A percentile compares a stretch with the other conserved stretches of the same genome.
These are phyloP conservation scores for Notamacropus eugenii DNA, from an alignment of 2,797 vertebrate species.

Conservation along the genomic window DNA sequence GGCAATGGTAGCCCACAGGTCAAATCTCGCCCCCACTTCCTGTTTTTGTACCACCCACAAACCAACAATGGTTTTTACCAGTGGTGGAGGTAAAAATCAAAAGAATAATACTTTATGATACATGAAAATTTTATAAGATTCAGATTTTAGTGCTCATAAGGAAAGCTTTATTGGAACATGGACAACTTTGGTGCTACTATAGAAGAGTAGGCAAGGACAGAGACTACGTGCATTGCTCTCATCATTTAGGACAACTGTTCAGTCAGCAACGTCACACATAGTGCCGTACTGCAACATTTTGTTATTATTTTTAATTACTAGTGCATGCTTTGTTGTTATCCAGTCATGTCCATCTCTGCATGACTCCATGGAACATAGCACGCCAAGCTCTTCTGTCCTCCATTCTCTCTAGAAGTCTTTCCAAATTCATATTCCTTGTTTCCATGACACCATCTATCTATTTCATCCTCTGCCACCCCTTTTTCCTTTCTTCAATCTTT, in stretches of 20 bases:
- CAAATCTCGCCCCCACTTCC: background rate
- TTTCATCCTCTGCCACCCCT: background rate
- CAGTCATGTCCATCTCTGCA: too few relatives aligned
- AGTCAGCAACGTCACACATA: background rate
- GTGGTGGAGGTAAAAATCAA: background rate
- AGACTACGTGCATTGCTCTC: background rate
- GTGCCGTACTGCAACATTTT: background rate
- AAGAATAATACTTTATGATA: background rate
- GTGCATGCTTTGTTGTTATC: background rate
- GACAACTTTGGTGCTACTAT: background rate
- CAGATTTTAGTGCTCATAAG: background rate
- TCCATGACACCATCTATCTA: too few relatives aligned
- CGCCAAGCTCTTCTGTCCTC: too few relatives aligned
- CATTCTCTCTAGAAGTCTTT: too few relatives aligned
- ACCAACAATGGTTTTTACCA: background rate
- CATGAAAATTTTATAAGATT: background rate
- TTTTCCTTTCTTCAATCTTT: background rate
- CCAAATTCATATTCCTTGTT: too few relatives aligned
- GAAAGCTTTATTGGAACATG: background rate
- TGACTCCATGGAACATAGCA: too few relatives aligned
- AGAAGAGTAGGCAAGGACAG: background rate
- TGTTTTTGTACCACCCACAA: background rate
- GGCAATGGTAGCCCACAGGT: background rate
- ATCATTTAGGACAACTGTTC: background rate
- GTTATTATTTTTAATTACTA: background rate